Percentiles rank a stretch among this genome's conserved stretches.
These are phyloP conservation scores for Eristalis intricaria DNA, from an alignment of 2,888 invertebrate species.

Conservation along the genomic window DNA sequence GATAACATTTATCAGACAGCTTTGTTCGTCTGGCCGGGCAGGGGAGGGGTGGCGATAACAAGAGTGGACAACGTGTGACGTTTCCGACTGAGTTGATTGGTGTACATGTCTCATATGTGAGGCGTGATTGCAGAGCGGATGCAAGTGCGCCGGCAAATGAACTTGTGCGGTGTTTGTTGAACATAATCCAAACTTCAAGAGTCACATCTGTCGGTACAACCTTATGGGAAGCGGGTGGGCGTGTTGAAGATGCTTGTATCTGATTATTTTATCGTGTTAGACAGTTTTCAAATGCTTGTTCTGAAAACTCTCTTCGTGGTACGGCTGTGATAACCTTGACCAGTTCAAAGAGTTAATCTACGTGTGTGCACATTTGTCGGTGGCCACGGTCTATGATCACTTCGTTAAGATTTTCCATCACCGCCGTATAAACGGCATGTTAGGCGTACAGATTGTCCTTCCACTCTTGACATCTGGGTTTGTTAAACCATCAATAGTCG, in stretches of 20 bases:
- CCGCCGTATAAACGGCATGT: no score
- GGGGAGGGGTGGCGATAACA: not conserved
- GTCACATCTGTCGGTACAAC: not conserved
- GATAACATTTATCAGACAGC: constrained; percentile 45
- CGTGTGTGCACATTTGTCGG: no score
- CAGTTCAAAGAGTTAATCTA: no score
- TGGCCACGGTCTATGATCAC: no score
- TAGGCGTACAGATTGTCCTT: no score
- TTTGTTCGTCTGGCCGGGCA: not conserved
- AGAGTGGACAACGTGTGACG: not conserved
- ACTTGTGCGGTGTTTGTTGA: not conserved
- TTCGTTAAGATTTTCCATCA: no score
- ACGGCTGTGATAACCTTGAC: no score
- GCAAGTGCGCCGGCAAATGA: not conserved
- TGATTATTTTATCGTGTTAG: not conserved
- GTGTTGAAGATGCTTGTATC: not conserved
- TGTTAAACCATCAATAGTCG: no score
- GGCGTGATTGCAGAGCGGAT: not conserved
- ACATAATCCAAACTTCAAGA: not conserved
- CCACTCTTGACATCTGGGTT: no score
- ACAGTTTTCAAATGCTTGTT: no score
- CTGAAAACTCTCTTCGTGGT: no score
- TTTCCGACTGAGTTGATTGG: not conserved
- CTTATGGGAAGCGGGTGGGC: not conserved
- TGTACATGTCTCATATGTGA: not conserved